Percentiles rank a stretch among this genome's conserved stretches.
phyloP scores from a whole-genome alignment of 1,140 invertebrate species.

The Schlechtendalia chinensis region DNA sequence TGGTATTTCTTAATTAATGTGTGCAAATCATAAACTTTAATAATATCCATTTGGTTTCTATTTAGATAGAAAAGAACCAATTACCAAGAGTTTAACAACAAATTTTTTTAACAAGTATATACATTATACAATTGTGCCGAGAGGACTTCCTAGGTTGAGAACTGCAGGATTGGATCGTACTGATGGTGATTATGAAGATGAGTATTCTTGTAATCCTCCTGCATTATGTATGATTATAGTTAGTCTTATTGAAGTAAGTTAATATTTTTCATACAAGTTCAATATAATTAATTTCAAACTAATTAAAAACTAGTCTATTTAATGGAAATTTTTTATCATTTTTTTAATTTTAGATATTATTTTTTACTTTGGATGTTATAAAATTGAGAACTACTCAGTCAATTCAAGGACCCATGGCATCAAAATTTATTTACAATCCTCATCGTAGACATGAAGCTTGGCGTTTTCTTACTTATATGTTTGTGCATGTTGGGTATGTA shows the following conservation, averaged over 20 bases:
- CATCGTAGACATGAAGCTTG: constrained; percentile 82
- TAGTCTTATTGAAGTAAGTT: constrained; percentile 57
- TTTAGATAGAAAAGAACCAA: constrained; percentile 59
- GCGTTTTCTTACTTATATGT: constrained; percentile 93
- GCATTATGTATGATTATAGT: constrained; percentile 77
- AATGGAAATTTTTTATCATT: background rate
- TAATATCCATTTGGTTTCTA: constrained; percentile 17
- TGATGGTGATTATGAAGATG: constrained; percentile 78
- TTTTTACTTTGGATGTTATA: constrained; percentile 55
- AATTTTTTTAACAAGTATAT: constrained; percentile 57
- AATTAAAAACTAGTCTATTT: no score
- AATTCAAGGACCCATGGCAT: constrained; percentile 69
- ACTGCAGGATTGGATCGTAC: constrained; percentile 56
- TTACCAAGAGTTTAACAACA: constrained; percentile 63
- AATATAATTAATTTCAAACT: background rate
- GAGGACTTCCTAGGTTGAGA: constrained; percentile 30
- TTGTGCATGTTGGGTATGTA: constrained; percentile 89
- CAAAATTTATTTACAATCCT: constrained; percentile 86
- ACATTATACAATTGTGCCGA: constrained; percentile 51
- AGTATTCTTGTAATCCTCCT: constrained; percentile 82
- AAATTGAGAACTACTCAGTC: constrained; percentile 57
- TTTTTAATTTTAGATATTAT: constrained; percentile 52
- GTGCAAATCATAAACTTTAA: constrained; percentile 5
- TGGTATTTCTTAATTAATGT: constrained; percentile 5
- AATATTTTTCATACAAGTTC: background rate